phyloP scores from a whole-genome alignment of 2,113 vertebrate species.

The Guaruba guarouba region DNA sequence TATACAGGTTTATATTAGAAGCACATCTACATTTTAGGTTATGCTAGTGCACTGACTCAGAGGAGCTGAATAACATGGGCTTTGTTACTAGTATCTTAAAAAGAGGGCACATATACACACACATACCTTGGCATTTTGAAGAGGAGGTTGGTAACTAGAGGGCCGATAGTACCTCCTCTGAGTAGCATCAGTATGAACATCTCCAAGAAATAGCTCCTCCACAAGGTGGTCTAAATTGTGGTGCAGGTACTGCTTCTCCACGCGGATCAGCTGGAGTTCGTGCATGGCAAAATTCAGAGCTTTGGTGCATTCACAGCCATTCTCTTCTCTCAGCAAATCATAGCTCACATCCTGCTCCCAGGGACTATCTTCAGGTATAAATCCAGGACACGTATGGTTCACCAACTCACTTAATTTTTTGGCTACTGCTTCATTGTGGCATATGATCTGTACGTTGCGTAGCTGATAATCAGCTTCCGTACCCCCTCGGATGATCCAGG shows the following conservation, averaged over 20 bases:
- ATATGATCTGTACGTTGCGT: slow-evolving; percentile 82
- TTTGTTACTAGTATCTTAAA: background rate
- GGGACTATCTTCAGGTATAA: slow-evolving; percentile 58
- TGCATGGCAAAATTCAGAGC: slow-evolving; percentile 95
- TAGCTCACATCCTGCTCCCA: slow-evolving; percentile 83
- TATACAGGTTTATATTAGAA: background rate
- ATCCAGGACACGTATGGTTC: slow-evolving; percentile 80
- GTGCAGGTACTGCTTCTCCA: slow-evolving; percentile 92
- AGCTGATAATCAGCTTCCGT: slow-evolving; percentile 93
- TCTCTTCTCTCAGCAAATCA: slow-evolving; percentile 87
- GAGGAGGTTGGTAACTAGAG: slow-evolving; percentile 90
- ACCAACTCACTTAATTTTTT: slow-evolving; percentile 82
- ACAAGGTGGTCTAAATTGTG: slow-evolving; percentile 89
- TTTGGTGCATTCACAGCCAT: slow-evolving; percentile 81
- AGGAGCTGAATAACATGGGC: background rate
- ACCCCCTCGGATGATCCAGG: slow-evolving; percentile 95
- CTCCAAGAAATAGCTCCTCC: slow-evolving; percentile 93
- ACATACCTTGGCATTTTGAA: slow-evolving; percentile 91
- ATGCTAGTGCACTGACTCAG: background rate
- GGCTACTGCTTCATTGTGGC: slow-evolving; percentile 79
- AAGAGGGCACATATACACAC: background rate
- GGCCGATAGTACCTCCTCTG: slow-evolving; percentile 93
- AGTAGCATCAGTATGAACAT: slow-evolving; percentile 87
- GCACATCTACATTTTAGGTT: background rate
- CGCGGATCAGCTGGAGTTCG: slow-evolving; percentile 90